These are phyloP conservation scores for Lophius americanus DNA, from an alignment of 2,797 vertebrate genomes.

Conservation along the genomic window DNA sequence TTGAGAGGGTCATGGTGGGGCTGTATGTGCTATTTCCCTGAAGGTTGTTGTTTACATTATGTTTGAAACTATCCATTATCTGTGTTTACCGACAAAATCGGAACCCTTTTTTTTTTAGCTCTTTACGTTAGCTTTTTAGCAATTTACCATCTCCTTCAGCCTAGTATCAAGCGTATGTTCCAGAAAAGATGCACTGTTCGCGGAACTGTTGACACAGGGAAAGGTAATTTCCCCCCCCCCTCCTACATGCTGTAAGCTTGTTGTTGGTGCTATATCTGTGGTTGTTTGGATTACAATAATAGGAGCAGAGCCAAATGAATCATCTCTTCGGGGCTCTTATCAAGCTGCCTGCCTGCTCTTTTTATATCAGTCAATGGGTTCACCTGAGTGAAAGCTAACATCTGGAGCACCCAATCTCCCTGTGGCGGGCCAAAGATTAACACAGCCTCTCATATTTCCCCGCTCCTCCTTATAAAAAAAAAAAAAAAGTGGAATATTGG, in stretches of 20 bases:
- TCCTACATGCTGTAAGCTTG: conserved; percentile 25
- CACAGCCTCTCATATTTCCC: conserved; percentile 6
- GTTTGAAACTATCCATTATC: neutral
- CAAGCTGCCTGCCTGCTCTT: conserved; percentile 11
- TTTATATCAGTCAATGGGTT: conserved; percentile 27
- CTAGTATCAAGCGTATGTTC: conserved; percentile 14
- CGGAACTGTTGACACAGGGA: conserved; percentile 29
- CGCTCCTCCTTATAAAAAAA: neutral
- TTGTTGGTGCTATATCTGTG: conserved; percentile 21
- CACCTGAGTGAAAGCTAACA: conserved; percentile 40
- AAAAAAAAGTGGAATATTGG: conserved; percentile 19
- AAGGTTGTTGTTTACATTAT: conserved; percentile 5
- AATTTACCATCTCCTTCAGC: conserved; percentile 1
- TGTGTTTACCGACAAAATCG: conserved; percentile 5
- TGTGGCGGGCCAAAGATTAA: conserved; percentile 5
- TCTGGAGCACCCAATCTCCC: conserved; percentile 19
- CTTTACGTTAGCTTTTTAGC: neutral
- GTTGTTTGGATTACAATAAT: conserved; percentile 44
- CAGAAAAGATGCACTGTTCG: conserved; percentile 20
- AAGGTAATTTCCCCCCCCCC: conserved; percentile 41
- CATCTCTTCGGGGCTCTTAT: conserved; percentile 38
- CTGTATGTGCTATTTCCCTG: too few relatives aligned
- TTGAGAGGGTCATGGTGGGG: too few relatives aligned
- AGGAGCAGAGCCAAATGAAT: conserved; percentile 29
- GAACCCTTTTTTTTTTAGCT: neutral